Percentiles rank a stretch among this genome's conserved stretches.
Conservation (phyloP, 37 sponge, comb jelly and placozoan species). For the Amphimedon queenslandica region DNA sequence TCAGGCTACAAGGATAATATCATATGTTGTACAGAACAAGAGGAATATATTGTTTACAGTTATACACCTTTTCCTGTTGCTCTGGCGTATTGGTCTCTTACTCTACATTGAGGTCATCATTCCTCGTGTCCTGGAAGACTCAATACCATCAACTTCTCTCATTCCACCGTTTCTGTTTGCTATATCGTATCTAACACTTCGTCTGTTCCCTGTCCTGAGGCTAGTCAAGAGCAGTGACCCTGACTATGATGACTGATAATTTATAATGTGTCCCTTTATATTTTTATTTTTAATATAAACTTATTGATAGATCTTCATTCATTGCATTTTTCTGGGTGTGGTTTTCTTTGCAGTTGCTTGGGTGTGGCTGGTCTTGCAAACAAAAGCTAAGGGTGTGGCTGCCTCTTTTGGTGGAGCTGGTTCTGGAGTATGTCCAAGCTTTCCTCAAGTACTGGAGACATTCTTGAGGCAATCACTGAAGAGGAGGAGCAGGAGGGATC, state of each 20-base stretch:
- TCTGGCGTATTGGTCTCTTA: background rate
- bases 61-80: background rate
- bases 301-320: background rate
- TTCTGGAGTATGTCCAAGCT: no score
- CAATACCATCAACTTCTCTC: background rate
- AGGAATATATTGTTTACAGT: background rate
- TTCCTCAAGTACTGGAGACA: no score
- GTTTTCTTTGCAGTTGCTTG: no score
- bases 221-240: background rate
- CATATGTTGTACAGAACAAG: background rate
- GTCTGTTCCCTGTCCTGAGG: background rate
- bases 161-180: background rate
- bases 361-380: no score
- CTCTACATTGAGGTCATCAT: background rate
- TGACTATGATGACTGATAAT: no score
- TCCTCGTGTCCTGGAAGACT: background rate
- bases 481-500: no score
- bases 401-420: no score
- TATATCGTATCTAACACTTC: background rate
- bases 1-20: slow-evolving; percentile 1
- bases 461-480: no score
- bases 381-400: no score
- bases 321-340: background rate
- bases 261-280: background rate
- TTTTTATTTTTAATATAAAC: slow-evolving; percentile 3